Conservation (phyloP, 2,113 vertebrate species). For the Passer montanus region DNA sequence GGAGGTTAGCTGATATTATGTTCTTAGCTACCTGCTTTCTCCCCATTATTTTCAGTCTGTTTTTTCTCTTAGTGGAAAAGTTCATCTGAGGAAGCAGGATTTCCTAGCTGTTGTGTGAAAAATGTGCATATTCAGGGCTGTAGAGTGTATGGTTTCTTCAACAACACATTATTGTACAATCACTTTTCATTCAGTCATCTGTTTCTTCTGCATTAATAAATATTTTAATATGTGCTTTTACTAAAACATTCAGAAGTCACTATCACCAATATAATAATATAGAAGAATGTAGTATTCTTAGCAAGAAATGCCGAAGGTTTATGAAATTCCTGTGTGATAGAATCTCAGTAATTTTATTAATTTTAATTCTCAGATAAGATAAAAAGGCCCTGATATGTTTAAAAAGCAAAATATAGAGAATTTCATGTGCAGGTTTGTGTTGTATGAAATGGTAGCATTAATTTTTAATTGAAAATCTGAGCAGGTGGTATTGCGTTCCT, state of each 20-base stretch:
- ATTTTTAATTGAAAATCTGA: not conserved
- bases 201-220: not conserved
- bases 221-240: not conserved
- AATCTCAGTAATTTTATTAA: not conserved
- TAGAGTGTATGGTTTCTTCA: not conserved
- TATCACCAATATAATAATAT: not conserved
- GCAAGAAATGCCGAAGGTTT: not conserved
- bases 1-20: not conserved
- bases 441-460: not conserved
- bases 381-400: not conserved
- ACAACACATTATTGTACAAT: not conserved
- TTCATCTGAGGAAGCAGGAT: not conserved
- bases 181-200: not conserved
- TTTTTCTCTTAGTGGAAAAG: slow-evolving; percentile 28
- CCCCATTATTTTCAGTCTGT: not conserved
- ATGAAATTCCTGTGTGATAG: not conserved
- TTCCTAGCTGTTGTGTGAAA: not conserved
- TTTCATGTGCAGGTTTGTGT: not conserved
- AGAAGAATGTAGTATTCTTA: not conserved
- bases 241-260: not conserved
- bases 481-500: not conserved
- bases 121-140: not conserved
- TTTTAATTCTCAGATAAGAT: not conserved
- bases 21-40: not conserved
- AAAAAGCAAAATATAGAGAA: not conserved